Conservation (phyloP, 2,797 vertebrate genomes). For the Sebastes reedi region DNA sequence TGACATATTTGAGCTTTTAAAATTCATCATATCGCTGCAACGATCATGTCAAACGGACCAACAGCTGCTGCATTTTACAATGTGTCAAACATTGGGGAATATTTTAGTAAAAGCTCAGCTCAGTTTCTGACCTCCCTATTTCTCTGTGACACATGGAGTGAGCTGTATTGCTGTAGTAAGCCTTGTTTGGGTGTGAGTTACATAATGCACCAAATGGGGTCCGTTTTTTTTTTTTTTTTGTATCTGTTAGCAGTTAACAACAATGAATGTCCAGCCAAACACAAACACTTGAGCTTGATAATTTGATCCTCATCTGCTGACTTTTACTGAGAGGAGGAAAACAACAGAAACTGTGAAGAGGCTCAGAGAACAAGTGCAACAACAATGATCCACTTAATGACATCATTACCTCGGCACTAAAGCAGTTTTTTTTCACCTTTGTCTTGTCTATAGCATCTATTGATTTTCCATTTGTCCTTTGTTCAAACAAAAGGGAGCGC, state of each 20-base stretch:
- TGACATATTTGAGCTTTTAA: background rate
- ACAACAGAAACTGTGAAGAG: constrained; percentile 20
- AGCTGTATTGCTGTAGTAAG: background rate
- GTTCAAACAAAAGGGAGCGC: background rate
- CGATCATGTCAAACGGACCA: background rate
- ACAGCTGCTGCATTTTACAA: background rate
- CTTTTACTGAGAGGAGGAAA: background rate
- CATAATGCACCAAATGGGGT: constrained; percentile 31
- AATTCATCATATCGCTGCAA: background rate
- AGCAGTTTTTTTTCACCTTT: background rate
- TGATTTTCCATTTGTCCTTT: constrained; percentile 17
- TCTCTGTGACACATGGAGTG: background rate
- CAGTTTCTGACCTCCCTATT: background rate
- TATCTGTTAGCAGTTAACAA: constrained; percentile 10
- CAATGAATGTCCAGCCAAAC: constrained; percentile 18
- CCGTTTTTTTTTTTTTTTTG: background rate
- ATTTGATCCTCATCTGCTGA: constrained; percentile 32
- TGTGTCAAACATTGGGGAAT: background rate
- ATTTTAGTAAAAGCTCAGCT: background rate
- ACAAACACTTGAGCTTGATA: constrained; percentile 36
- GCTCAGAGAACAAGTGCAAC: constrained; percentile 28
- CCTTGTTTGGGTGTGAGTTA: constrained; percentile 36
- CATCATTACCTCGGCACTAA: constrained; percentile 1
- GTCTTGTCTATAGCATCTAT: background rate
- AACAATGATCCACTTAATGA: constrained; percentile 39